Conservation (phyloP, 2,113 vertebrate genomes). For the Ascaphus truei region DNA sequence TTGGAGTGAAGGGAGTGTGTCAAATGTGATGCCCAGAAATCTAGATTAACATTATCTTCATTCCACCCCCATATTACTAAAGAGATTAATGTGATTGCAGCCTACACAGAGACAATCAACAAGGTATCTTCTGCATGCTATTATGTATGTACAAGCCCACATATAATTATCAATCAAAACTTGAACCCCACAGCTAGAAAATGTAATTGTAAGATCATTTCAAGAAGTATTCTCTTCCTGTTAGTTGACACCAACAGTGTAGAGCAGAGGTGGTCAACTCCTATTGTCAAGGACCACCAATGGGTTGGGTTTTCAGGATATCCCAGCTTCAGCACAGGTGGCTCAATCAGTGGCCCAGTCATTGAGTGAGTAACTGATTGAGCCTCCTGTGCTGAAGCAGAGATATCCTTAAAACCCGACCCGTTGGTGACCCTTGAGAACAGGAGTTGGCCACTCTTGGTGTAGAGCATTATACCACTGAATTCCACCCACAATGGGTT, state of each 20-base stretch:
- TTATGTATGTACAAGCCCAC: not conserved
- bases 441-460: too few species aligned
- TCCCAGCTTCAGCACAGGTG: too few species aligned
- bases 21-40: constrained; percentile 14
- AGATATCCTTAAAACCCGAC: too few species aligned
- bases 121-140: not conserved
- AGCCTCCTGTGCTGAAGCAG: too few species aligned
- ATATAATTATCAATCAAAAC: not conserved
- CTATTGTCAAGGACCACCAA: too few species aligned
- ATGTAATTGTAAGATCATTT: not conserved
- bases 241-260: not conserved
- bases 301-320: too few species aligned
- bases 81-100: constrained; percentile 3
- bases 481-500: too few species aligned
- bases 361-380: too few species aligned
- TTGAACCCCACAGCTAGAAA: not conserved
- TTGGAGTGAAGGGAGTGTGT: not conserved
- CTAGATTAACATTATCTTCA: not conserved
- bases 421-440: too few species aligned
- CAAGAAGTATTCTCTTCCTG: not conserved
- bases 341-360: too few species aligned
- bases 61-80: not conserved
- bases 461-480: too few species aligned
- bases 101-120: constrained; percentile 12
- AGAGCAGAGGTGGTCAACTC: not conserved